phyloP scores from a whole-genome alignment of 2,888 invertebrate species.

The Colostygia pectinataria region DNA sequence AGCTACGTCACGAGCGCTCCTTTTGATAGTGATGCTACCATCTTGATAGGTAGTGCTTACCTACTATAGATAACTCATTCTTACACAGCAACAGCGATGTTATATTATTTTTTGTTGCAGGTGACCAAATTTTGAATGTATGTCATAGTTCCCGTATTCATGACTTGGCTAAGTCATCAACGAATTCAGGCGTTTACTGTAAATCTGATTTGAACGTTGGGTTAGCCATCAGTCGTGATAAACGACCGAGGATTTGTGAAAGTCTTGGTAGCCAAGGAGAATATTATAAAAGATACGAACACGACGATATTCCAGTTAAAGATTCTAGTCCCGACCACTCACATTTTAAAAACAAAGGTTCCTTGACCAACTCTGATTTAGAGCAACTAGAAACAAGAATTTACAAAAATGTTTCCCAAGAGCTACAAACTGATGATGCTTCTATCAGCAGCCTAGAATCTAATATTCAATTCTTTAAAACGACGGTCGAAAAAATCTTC shows the following conservation, averaged over 20 bases:
- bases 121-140: constrained; percentile 11
- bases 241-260: neutral
- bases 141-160: constrained; percentile 25
- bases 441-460: constrained; percentile 58
- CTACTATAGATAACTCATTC: no score
- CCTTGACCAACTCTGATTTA: constrained; percentile 59
- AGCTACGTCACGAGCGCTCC: no score
- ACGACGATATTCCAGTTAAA: constrained; percentile 63
- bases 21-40: no score
- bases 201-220: constrained; percentile 24
- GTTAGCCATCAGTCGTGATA: neutral
- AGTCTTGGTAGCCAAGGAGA: constrained; percentile 35
- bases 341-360: constrained; percentile 26
- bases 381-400: constrained; percentile 60
- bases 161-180: constrained; percentile 6
- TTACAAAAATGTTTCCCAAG: constrained; percentile 55
- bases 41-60: no score
- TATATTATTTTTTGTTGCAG: constrained; percentile 12
- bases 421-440: constrained; percentile 52
- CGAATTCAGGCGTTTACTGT: constrained; percentile 5
- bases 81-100: neutral
- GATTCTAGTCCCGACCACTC: constrained; percentile 40
- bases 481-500: constrained; percentile 67
- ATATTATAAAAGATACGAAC: constrained; percentile 64
- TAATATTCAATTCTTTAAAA: constrained; percentile 64